Conservation (phyloP, 2,888 invertebrate genomes). For the Rapana venosa region DNA sequence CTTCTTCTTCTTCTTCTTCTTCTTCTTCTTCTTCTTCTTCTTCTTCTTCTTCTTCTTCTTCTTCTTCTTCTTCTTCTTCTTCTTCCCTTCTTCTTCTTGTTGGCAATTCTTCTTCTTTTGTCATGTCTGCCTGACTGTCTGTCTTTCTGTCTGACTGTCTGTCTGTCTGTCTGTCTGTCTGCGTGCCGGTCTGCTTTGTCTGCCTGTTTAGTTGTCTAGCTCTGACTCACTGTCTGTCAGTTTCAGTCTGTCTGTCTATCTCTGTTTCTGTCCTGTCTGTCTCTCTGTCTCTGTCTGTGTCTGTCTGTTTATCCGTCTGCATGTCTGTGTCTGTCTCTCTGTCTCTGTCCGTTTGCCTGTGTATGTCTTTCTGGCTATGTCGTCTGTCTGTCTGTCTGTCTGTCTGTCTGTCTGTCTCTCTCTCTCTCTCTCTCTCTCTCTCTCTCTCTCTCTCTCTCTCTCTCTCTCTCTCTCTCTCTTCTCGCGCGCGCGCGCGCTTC, state of each 20-base stretch:
- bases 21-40: too few relatives aligned
- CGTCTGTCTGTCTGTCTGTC: neutral
- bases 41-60: too few relatives aligned
- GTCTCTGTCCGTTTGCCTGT: neutral
- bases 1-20: too few relatives aligned
- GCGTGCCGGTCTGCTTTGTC: too few relatives aligned
- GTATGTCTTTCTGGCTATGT: neutral
- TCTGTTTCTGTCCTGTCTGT: neutral
- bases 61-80: too few relatives aligned
- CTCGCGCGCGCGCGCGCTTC: too few relatives aligned
- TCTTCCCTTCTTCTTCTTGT: too few relatives aligned
- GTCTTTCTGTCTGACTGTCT: neutral
- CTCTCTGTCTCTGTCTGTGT: neutral
- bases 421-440: slow-evolving; percentile 16
- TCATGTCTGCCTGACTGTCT: neutral
- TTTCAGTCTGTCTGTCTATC: neutral
- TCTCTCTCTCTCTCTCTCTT: neutral
- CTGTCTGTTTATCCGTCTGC: neutral
- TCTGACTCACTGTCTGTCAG: neutral
- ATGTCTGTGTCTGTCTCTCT: neutral
- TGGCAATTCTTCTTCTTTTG: too few relatives aligned
- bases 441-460: slow-evolving; percentile 28
- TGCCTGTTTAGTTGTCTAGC: too few relatives aligned
- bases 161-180: neutral
- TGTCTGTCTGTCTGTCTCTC: neutral